phyloP scores from a whole-genome alignment of 2,113 vertebrate species.

The Taxidea taxus region DNA sequence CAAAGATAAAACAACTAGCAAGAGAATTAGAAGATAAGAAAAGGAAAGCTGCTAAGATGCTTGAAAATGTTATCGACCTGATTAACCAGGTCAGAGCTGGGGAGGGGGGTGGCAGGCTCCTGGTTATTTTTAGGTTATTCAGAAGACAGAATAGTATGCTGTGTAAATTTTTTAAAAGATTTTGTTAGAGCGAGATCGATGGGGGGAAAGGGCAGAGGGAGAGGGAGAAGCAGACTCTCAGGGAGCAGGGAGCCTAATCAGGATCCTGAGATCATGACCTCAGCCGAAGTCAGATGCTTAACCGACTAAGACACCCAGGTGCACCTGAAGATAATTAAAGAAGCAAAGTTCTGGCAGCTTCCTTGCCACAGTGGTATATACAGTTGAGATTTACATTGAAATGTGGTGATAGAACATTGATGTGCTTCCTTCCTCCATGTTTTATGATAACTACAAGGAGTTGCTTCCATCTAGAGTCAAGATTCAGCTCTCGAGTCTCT shows the following conservation, averaged over 20 bases:
- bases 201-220: neutral
- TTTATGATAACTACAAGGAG: neutral
- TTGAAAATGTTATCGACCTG: slow-evolving; percentile 89
- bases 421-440: neutral
- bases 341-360: neutral
- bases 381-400: neutral
- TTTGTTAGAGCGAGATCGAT: neutral
- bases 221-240: too few species aligned
- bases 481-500: neutral
- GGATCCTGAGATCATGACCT: neutral
- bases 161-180: neutral
- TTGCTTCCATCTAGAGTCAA: neutral
- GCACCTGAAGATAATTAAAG: neutral
- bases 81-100: slow-evolving; percentile 92
- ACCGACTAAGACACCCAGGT: neutral
- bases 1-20: slow-evolving; percentile 87
- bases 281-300: neutral
- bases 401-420: neutral
- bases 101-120: neutral
- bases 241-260: neutral
- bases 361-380: neutral
- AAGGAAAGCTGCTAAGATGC: slow-evolving; percentile 87
- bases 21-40: slow-evolving; percentile 81
- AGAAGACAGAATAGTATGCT: neutral
- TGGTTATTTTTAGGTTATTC: neutral